phyloP scores from a whole-genome alignment of 2,113 vertebrate genomes.

The Macquaria australasica region DNA sequence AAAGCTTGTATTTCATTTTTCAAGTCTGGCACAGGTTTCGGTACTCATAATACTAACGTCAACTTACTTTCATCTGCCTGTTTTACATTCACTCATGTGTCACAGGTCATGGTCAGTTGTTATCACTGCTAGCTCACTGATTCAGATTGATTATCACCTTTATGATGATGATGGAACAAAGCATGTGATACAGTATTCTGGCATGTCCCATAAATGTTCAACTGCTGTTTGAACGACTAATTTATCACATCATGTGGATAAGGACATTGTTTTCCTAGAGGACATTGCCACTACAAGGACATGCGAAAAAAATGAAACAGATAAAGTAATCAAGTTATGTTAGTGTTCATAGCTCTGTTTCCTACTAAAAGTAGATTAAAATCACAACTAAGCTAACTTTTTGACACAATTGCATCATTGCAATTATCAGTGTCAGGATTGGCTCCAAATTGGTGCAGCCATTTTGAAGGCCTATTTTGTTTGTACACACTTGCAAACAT shows the following conservation, averaged over 20 bases:
- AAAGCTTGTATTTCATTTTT: background rate
- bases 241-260: background rate
- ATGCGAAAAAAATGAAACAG: background rate
- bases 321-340: background rate
- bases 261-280: background rate
- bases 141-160: slow-evolving; percentile 15
- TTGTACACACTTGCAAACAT: background rate
- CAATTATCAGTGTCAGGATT: too few species aligned
- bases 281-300: background rate
- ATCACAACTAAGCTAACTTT: background rate
- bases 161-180: slow-evolving; percentile 19
- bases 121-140: slow-evolving; percentile 25
- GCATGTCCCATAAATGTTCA: slow-evolving; percentile 1
- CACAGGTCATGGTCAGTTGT: slow-evolving; percentile 15
- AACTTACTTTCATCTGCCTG: background rate
- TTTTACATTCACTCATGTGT: background rate
- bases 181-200: background rate
- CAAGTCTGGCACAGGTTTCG: background rate
- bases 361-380: background rate
- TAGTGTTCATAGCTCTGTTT: background rate
- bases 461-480: background rate
- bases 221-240: background rate
- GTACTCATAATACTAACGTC: background rate
- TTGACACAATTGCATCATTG: too few species aligned
- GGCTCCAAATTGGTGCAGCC: too few species aligned